These are phyloP conservation scores for Phyllopteryx taeniolatus DNA, from an alignment of 2,113 vertebrate genomes.

Conservation along the genomic window DNA sequence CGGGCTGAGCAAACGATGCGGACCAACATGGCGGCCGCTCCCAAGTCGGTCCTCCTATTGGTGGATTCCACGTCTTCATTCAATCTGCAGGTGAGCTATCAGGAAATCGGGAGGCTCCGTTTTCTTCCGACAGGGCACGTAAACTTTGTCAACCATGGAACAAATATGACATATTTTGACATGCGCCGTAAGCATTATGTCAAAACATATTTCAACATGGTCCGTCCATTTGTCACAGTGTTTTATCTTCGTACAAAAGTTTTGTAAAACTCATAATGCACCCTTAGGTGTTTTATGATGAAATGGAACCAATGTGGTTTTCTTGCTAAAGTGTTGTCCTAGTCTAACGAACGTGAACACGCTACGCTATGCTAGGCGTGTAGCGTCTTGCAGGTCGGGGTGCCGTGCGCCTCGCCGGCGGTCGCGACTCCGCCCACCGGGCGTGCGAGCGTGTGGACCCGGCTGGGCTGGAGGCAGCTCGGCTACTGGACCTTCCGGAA, in stretches of 20 bases:
- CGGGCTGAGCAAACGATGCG: conserved; percentile 6
- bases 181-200: too few relatives aligned
- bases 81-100: conserved; percentile 15
- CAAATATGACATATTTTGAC: too few relatives aligned
- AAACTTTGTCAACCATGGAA: too few relatives aligned
- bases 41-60: not conserved
- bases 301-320: too few relatives aligned
- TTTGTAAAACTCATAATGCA: too few relatives aligned
- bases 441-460: conserved; percentile 69
- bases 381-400: not conserved
- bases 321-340: too few relatives aligned
- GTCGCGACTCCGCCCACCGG: not conserved
- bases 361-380: not conserved
- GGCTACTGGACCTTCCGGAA: conserved; percentile 57
- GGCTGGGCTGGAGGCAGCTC: conserved; percentile 66
- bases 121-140: not conserved
- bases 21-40: fast-evolving
- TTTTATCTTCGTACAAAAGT: too few relatives aligned
- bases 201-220: too few relatives aligned
- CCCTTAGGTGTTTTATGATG: too few relatives aligned
- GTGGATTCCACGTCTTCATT: not conserved
- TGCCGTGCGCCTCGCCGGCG: not conserved
- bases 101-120: not conserved
- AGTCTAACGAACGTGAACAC: too few relatives aligned
- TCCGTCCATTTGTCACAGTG: too few relatives aligned